Percentiles rank a stretch among this genome's conserved stretches.
phyloP scores from a whole-genome alignment of 2,888 invertebrate genomes.

The Pardosa pseudoannulata region DNA sequence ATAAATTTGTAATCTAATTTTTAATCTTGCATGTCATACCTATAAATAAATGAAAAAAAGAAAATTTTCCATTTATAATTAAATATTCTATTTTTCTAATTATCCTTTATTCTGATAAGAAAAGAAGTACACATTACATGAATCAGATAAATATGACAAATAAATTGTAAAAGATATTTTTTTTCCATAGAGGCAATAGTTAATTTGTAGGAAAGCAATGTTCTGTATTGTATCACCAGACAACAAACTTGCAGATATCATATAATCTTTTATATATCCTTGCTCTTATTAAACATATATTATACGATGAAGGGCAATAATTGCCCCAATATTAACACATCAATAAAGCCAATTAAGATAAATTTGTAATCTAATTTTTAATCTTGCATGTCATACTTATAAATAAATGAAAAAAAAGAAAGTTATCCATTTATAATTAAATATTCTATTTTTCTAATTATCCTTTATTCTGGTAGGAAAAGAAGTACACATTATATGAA shows the following conservation, averaged over 20 bases:
- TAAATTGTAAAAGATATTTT: too few relatives aligned
- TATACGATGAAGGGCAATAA: constrained; percentile 78
- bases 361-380: constrained; percentile 42
- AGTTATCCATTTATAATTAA: neutral
- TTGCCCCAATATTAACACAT: constrained; percentile 79
- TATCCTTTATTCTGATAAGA: too few relatives aligned
- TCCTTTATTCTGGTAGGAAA: too few relatives aligned
- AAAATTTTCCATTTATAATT: constrained; percentile 3
- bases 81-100: too few relatives aligned
- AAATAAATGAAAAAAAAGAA: constrained; percentile 27
- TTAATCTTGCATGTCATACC: constrained; percentile 76
- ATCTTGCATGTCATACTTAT: constrained; percentile 76
- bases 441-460: too few relatives aligned
- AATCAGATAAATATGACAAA: too few relatives aligned
- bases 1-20: constrained; percentile 53
- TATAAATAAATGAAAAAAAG: constrained; percentile 69
- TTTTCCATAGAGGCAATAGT: too few relatives aligned
- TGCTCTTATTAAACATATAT: constrained; percentile 78
- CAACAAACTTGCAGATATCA: constrained; percentile 77
- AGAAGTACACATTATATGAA: neutral
- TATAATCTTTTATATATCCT: constrained; percentile 78
- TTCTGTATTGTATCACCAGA: constrained; percentile 76
- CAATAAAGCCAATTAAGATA: constrained; percentile 77
- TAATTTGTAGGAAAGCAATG: too few relatives aligned
- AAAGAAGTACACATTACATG: neutral